Evolutionary conservation across 2,888 invertebrate genomes (phyloP), one percentile per base, ranked within the genome.

Genomic region (Lottia gigantea): DNA sequence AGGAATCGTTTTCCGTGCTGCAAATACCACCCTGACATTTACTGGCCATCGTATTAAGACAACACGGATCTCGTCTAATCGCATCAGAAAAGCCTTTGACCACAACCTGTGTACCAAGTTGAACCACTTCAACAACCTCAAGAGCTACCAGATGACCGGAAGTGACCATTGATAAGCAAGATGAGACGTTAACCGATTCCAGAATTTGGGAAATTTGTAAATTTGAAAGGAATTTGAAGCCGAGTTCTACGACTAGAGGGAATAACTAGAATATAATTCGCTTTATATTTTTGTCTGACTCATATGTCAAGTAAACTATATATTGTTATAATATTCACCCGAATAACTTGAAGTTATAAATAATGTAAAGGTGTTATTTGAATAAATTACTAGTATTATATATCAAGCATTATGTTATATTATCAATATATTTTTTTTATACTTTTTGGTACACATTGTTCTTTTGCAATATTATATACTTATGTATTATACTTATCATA

Each of bases 11-110:
- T 68, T 70, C 69, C 49, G 25, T 61, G 67, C 62, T 74, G 62
- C 71, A 80, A 80, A 80, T 80, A 78, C 70, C 78, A 78, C 62
- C 14, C 68, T 80, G 80, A 78, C 80, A 78, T 80, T 79, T 80
- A 63, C 67, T 67, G 64, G 63, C 26, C 63, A 25, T 61, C 55
- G 47, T 62, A 68, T 47, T 68, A 71, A 73, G 71, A 69, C 64
- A 71, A 71, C 16, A 46, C 19, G 67, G 64, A 63, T 62, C 62
- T 55, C 31, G 4, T 67, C 46, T 45, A 67, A 64, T 63, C 40
- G 7, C 40, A 11, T 40, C 11, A 49, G 61, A 55, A 67, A 47
- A 25, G 67, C 45, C 14, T 61, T 46, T 66, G 45, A 26, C 64
- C 23, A 61, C 15, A 19, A 23, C 71, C 66, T 67, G 70, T 66